Evolutionary conservation across 2,113 vertebrate genomes (phyloP).

Genomic region (Embiotoca jacksoni): DNA sequence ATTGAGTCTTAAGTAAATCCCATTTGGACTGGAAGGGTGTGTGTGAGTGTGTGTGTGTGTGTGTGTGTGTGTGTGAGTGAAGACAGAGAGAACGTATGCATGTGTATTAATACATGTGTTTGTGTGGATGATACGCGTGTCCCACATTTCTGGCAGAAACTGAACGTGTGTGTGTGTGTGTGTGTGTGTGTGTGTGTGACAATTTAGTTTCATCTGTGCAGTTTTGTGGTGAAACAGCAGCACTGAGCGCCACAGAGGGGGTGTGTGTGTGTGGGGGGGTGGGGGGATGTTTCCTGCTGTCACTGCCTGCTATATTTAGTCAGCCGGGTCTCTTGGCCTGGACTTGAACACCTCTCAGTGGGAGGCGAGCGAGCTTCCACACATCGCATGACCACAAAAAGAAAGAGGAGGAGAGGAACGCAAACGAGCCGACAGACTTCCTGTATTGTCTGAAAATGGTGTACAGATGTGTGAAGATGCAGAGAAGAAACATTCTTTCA

Average conservation of each 20-base stretch:
- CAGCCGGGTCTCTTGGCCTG: conserved; percentile 66
- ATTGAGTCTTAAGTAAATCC: conserved; percentile 73
- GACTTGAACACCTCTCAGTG: conserved; percentile 71
- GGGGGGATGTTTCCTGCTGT: conserved; percentile 67
- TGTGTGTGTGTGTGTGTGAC: conserved; percentile 3
- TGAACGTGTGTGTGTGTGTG: background rate
- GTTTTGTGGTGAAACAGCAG: conserved; percentile 51
- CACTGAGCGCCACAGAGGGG: conserved; percentile 40
- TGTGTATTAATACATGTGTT: conserved; percentile 48
- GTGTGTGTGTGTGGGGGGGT: background rate
- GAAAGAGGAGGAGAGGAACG: conserved; percentile 27
- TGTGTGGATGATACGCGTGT: conserved; percentile 21
- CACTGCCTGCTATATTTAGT: conserved; percentile 79
- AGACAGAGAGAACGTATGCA: conserved; percentile 15
- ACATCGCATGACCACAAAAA: conserved; percentile 49
- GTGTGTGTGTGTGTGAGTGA: conserved; percentile 17
- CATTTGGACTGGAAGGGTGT: conserved; percentile 59
- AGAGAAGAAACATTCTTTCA: background rate
- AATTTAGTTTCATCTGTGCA: conserved; percentile 40
- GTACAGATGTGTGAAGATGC: conserved; percentile 10
- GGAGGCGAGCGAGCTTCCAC: conserved; percentile 57
- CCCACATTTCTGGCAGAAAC: conserved; percentile 40
- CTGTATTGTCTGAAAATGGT: conserved; percentile 46
- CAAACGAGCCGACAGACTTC: conserved; percentile 45
- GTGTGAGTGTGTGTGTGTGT: conserved; percentile 32